Evolutionary conservation across 1,140 invertebrate genomes (phyloP).

Genomic region (Drosophila virilis): DNA sequence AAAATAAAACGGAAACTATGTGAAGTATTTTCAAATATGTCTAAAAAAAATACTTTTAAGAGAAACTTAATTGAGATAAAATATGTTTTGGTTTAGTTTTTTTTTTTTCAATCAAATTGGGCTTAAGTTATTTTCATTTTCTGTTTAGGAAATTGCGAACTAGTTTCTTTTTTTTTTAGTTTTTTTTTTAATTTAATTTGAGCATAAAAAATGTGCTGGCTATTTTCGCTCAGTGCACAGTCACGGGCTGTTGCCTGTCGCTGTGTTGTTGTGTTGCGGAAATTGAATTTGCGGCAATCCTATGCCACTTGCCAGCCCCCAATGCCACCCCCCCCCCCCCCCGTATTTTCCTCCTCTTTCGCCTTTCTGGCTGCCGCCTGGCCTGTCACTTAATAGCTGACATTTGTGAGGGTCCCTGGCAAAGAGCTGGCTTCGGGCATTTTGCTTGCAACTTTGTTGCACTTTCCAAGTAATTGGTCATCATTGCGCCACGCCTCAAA

Average conservation of each 20-base stretch:
- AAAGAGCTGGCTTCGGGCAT: conserved; percentile 23
- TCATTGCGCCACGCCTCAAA: conserved; percentile 50
- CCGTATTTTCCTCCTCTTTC: no score
- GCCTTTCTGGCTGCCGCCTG: background rate
- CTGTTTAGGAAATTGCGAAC: no score
- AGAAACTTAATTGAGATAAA: no score
- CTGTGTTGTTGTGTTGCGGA: conserved; percentile 60
- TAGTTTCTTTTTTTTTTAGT: no score
- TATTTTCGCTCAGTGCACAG: conserved; percentile 12
- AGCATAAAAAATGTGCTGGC: no score
- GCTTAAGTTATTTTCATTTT: no score
- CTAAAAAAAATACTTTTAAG: no score
- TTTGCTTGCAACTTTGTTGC: conserved; percentile 73
- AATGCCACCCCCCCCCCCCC: background rate
- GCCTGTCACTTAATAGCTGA: conserved; percentile 43
- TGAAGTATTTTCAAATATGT: no score
- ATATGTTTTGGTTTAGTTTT: no score
- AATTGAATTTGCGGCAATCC: conserved; percentile 69
- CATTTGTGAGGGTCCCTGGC: conserved; percentile 23
- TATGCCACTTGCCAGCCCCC: conserved; percentile 11
- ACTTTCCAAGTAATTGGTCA: conserved; percentile 80
- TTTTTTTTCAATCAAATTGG: no score
- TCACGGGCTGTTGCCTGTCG: conserved; percentile 37
- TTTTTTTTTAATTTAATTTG: no score
- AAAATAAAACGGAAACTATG: no score